These are phyloP conservation scores for Blera fallax DNA, from an alignment of 2,888 invertebrate species.

Conservation along the genomic window DNA sequence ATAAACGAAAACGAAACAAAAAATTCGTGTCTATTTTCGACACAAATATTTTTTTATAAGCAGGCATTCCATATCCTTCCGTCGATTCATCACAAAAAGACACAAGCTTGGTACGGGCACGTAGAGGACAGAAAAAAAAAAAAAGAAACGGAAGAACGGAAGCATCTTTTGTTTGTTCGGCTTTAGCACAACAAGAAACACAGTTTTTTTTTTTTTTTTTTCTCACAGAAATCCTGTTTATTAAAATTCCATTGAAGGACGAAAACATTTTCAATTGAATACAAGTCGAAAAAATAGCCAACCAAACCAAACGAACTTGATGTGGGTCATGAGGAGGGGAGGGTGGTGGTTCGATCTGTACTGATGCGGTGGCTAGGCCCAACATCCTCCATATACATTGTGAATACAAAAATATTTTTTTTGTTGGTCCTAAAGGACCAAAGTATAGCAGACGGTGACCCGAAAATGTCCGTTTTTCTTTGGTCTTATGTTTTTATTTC, in stretches of 20 bases:
- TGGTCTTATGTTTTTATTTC: constrained; percentile 31
- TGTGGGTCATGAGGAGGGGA: constrained; percentile 33
- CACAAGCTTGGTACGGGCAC: neutral
- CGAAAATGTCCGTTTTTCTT: constrained; percentile 60
- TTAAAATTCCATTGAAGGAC: constrained; percentile 72
- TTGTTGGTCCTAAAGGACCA: constrained; percentile 4
- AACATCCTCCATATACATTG: neutral
- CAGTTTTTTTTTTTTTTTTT: constrained; percentile 3
- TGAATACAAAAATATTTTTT: constrained; percentile 52
- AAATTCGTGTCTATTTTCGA: constrained; percentile 51
- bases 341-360: neutral
- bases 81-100: constrained; percentile 4
- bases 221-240: constrained; percentile 55
- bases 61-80: constrained; percentile 33
- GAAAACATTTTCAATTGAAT: constrained; percentile 68
- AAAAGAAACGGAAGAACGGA: constrained; percentile 9
- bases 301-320: constrained; percentile 25
- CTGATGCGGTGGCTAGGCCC: neutral
- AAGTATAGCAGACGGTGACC: constrained; percentile 16
- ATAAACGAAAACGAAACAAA: constrained; percentile 25
- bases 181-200: constrained; percentile 29
- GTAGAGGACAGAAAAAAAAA: constrained; percentile 15
- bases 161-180: constrained; percentile 51
- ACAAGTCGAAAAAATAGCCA: constrained; percentile 31
- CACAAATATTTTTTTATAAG: constrained; percentile 35